Evolutionary conservation across 2,113 vertebrate species (phyloP).

Genomic region (Butorides virescens): DNA sequence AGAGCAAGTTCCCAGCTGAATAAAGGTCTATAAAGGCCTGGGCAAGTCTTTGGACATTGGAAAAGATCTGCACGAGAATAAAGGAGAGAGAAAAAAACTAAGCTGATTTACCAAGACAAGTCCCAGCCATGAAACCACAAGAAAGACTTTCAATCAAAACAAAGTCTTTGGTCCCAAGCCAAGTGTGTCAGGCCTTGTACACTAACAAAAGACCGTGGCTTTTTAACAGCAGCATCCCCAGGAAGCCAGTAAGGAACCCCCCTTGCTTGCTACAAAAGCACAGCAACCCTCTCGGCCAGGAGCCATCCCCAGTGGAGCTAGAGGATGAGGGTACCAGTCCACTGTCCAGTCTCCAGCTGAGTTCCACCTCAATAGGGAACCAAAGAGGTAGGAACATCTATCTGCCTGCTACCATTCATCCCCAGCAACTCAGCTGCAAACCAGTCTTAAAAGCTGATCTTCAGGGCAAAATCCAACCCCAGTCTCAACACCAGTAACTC

Average conservation of each 20-base stretch:
- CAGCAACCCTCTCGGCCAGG: neutral
- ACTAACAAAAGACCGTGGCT: neutral
- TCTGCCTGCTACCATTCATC: neutral
- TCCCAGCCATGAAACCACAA: neutral
- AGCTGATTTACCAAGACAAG: neutral
- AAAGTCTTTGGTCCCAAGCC: neutral
- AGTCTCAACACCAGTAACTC: neutral
- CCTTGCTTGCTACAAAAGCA: neutral
- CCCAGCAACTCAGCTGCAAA: neutral
- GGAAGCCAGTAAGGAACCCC: neutral
- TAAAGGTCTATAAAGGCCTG: conserved; percentile 87
- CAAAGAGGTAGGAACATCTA: neutral
- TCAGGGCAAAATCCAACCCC: neutral
- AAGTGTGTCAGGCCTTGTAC: neutral
- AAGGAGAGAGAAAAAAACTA: neutral
- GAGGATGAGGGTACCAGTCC: neutral
- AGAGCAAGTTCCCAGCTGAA: conserved; percentile 88
- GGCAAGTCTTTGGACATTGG: conserved; percentile 82
- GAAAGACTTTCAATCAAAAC: neutral
- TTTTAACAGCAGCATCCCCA: neutral
- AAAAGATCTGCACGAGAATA: conserved; percentile 80
- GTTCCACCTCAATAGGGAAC: neutral
- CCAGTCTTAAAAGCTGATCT: neutral
- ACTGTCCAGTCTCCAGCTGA: neutral
- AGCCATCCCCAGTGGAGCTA: neutral